Conservation (phyloP, 2,888 invertebrate genomes). For the Limenitis arthemis region DNA sequence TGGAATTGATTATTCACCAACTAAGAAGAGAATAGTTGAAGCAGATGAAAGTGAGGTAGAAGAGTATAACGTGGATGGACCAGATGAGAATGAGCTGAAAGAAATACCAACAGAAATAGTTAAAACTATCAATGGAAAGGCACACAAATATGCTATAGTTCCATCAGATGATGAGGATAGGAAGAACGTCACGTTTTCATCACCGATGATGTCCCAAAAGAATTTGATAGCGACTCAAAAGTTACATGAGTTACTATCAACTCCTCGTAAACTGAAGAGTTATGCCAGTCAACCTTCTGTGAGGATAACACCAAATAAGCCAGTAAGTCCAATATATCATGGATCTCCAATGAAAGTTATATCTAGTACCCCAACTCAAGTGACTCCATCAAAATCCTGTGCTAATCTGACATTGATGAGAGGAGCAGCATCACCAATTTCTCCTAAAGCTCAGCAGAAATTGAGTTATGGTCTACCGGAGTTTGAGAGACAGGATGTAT, state of each 20-base stretch:
- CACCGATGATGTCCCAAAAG: conserved; percentile 65
- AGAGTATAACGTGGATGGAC: conserved; percentile 71
- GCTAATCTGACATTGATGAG: conserved; percentile 49
- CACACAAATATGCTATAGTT: conserved; percentile 71
- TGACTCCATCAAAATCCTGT: conserved; percentile 64
- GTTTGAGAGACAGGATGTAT: conserved; percentile 52
- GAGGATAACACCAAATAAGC: conserved; percentile 52
- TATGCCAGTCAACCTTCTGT: conserved; percentile 69
- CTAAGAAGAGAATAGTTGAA: conserved; percentile 63
- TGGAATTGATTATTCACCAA: conserved; percentile 56
- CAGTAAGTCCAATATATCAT: conserved; percentile 36
- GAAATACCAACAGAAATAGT: conserved; percentile 73
- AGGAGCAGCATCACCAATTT: conserved; percentile 51
- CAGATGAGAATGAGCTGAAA: conserved; percentile 65
- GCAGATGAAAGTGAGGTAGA: conserved; percentile 56
- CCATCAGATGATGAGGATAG: conserved; percentile 70
- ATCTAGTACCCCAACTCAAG: conserved; percentile 57
- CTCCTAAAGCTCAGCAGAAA: conserved; percentile 72
- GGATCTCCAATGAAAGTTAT: conserved; percentile 45
- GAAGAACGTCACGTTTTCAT: conserved; percentile 56
- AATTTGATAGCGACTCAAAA: conserved; percentile 82
- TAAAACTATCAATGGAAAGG: conserved; percentile 76
- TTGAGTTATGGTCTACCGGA: conserved; percentile 62
- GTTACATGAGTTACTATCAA: conserved; percentile 80
- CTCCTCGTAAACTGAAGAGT: conserved; percentile 75